Percentiles rank a stretch among this genome's conserved stretches.
phyloP scores from a whole-genome alignment of 2,888 invertebrate species.

The Cheilosia vulpina region DNA sequence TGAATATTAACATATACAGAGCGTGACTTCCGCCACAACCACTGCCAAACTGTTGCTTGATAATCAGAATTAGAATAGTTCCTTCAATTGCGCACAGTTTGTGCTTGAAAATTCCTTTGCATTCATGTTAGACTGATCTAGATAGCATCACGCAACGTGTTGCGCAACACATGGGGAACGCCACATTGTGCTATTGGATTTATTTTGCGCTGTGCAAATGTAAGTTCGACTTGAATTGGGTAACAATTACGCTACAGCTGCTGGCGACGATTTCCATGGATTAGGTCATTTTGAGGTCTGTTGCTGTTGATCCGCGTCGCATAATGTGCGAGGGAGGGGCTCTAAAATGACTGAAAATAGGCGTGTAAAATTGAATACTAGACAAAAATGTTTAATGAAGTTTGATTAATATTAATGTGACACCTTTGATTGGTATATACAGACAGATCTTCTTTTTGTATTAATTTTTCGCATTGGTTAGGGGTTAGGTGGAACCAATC shows the following conservation, averaged over 20 bases:
- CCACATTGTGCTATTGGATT: not conserved
- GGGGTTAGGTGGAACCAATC: too few relatives aligned
- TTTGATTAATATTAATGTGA: not conserved
- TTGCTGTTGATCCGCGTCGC: not conserved
- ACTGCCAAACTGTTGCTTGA: not conserved
- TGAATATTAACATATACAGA: slow-evolving; percentile 20
- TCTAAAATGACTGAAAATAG: not conserved
- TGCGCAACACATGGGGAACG: slow-evolving; percentile 50
- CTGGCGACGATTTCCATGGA: slow-evolving; percentile 4
- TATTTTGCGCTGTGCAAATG: slow-evolving; percentile 1
- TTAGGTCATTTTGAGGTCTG: slow-evolving; percentile 28
- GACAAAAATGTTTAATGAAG: not conserved
- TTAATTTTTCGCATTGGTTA: too few relatives aligned
- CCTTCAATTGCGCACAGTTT: slow-evolving; percentile 15
- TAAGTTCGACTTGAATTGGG: slow-evolving; percentile 19
- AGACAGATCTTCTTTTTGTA: too few relatives aligned
- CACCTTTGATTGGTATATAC: too few relatives aligned
- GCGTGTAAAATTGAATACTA: not conserved
- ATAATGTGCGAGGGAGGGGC: not conserved
- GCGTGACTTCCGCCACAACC: not conserved
- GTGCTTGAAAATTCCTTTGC: slow-evolving; percentile 13
- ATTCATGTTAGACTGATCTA: slow-evolving; percentile 45
- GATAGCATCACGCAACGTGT: slow-evolving; percentile 56
- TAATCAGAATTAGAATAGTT: slow-evolving; percentile 9
- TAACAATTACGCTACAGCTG: slow-evolving; percentile 20